Conservation (phyloP, 2,113 vertebrate genomes). For the Pithys albifrons region DNA sequence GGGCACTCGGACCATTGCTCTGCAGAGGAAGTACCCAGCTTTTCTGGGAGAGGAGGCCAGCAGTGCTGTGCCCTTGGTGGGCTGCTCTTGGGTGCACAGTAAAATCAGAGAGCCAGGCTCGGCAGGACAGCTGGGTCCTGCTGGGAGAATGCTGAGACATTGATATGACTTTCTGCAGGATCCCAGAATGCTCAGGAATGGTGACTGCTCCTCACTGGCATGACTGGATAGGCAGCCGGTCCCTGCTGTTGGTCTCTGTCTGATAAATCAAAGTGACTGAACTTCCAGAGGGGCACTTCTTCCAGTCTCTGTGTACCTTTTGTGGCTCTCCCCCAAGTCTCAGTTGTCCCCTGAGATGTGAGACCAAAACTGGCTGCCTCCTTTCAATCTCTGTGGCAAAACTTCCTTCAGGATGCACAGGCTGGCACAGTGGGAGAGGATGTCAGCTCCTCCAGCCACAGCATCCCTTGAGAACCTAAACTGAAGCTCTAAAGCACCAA, state of each 20-base stretch:
- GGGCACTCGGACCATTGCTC: background rate
- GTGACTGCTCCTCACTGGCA: background rate
- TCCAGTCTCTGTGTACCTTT: background rate
- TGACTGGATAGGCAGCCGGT: rapidly evolving
- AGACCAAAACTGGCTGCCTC: background rate
- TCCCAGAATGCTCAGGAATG: background rate
- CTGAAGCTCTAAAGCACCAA: background rate
- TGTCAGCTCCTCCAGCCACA: background rate
- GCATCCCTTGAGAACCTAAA: background rate
- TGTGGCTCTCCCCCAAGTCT: rapidly evolving
- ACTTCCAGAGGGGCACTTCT: background rate
- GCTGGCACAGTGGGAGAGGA: background rate
- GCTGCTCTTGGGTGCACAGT: background rate
- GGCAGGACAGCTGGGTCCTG: background rate
- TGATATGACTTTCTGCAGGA: rapidly evolving
- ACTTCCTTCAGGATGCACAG: background rate
- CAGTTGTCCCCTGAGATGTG: background rate
- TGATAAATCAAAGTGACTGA: background rate
- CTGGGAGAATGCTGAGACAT: background rate
- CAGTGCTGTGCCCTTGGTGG: background rate
- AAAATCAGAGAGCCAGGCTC: too few species aligned
- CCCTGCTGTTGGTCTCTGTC: background rate
- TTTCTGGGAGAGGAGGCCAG: background rate
- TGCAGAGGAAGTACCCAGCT: background rate
- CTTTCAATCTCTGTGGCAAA: background rate